Evolutionary conservation across 2,113 vertebrate species (phyloP).

Genomic region (Propithecus coquereli): DNA sequence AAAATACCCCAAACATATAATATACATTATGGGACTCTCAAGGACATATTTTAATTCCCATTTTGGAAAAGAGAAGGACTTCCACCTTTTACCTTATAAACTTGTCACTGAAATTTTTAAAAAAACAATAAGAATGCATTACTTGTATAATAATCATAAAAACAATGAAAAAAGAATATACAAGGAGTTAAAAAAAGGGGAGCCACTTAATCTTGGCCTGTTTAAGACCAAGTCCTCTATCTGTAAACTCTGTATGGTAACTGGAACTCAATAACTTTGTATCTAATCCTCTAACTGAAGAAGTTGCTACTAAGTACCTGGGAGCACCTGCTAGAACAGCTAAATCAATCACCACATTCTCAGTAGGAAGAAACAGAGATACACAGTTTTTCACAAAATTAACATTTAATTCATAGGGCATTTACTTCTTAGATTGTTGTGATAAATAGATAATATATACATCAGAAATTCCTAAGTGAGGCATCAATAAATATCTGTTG

Average conservation of each 20-base stretch:
- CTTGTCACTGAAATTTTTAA: neutral
- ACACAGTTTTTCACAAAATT: neutral
- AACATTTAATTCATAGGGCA: slow-evolving; percentile 1
- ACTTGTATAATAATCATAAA: neutral
- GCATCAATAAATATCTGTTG: neutral
- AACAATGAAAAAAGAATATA: neutral
- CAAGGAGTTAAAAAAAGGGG: neutral
- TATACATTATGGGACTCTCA: slow-evolving; percentile 5
- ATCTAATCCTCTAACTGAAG: neutral
- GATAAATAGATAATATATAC: neutral
- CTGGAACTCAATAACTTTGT: neutral
- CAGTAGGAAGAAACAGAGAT: neutral
- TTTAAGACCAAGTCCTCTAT: neutral
- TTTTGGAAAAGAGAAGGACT: neutral
- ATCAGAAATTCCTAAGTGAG: neutral
- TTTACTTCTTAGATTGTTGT: slow-evolving; percentile 9
- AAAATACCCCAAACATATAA: neutral
- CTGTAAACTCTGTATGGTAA: neutral
- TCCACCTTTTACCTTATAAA: neutral
- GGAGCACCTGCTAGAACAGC: neutral
- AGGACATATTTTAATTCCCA: neutral
- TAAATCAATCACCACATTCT: neutral
- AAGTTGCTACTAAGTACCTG: neutral
- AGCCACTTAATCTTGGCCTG: neutral
- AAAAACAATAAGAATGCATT: neutral